A percentile compares a stretch with the other conserved stretches of the same genome.
Conservation (phyloP, 2,888 invertebrate species). For the Acleris sparsana region DNA sequence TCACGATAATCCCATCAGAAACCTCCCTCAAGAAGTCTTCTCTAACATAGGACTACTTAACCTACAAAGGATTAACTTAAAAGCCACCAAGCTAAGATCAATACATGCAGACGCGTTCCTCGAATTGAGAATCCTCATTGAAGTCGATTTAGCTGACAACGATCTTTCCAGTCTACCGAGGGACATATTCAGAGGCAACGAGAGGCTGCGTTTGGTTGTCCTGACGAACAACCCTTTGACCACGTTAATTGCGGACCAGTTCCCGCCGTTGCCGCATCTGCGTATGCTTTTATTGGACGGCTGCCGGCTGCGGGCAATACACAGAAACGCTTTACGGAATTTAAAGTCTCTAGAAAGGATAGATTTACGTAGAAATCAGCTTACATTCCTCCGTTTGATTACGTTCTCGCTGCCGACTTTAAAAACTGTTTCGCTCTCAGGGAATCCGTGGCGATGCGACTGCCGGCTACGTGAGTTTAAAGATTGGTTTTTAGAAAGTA, state of each 20-base stretch:
- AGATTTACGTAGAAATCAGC: conserved; percentile 91
- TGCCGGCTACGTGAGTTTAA: conserved; percentile 93
- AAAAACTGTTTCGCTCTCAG: conserved; percentile 91
- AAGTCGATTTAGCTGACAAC: conserved; percentile 94
- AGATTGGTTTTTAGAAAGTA: conserved; percentile 91
- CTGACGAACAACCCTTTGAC: conserved; percentile 93
- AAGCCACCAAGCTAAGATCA: conserved; percentile 88
- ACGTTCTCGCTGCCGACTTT: conserved; percentile 88
- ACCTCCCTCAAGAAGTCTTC: conserved; percentile 90
- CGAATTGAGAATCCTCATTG: conserved; percentile 92
- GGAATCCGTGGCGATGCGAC: conserved; percentile 96
- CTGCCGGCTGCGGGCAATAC: conserved; percentile 89
- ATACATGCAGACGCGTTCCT: conserved; percentile 93
- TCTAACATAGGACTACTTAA: conserved; percentile 91
- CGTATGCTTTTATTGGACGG: conserved; percentile 91
- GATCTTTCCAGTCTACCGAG: conserved; percentile 88
- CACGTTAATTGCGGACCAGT: conserved; percentile 89
- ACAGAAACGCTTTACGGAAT: conserved; percentile 90
- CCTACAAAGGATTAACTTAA: conserved; percentile 91
- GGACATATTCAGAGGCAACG: conserved; percentile 93
- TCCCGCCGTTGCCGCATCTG: conserved; percentile 91
- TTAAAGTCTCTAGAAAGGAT: conserved; percentile 89
- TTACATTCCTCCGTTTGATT: conserved; percentile 85
- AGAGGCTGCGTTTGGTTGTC: conserved; percentile 89
- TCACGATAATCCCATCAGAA: conserved; percentile 90